phyloP scores from a whole-genome alignment of 2,888 invertebrate species.

The Drosophila phalerata region DNA sequence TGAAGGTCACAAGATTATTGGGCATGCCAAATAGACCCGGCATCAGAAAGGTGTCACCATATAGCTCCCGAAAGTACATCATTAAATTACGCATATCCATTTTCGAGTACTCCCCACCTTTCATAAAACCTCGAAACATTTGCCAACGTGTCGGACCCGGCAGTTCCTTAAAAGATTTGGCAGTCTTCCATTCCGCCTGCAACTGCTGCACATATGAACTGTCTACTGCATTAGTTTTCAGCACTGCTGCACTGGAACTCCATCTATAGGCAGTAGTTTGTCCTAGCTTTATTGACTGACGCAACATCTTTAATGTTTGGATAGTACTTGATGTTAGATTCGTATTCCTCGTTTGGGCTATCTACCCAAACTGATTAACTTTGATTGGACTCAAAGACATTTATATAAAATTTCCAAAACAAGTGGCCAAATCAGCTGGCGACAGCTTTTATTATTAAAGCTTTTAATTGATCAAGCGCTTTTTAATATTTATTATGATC shows the following conservation, averaged over 20 bases:
- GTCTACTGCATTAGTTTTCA: conserved; percentile 13
- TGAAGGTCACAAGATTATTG: conserved; percentile 85
- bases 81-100: conserved; percentile 46
- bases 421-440: neutral
- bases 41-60: conserved; percentile 85
- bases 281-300: neutral
- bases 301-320: conserved; percentile 15
- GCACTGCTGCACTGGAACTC: conserved; percentile 15
- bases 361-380: conserved; percentile 1
- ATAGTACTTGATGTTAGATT: neutral
- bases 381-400: neutral
- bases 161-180: conserved; percentile 64
- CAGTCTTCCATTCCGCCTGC: conserved; percentile 63
- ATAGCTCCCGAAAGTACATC: conserved; percentile 54
- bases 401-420: neutral
- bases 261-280: conserved; percentile 3
- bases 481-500: conserved; percentile 3
- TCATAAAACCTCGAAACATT: conserved; percentile 64
- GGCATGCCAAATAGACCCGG: conserved; percentile 82
- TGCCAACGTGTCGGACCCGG: conserved; percentile 75
- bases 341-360: neutral
- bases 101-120: conserved; percentile 40
- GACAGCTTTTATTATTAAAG: neutral
- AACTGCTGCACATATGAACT: conserved; percentile 41
- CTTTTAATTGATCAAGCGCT: neutral